Evolutionary conservation across 2,113 vertebrate species (phyloP), one percentile per base, ranked within the genome.

Genomic region (Crotalus viridis): DNA sequence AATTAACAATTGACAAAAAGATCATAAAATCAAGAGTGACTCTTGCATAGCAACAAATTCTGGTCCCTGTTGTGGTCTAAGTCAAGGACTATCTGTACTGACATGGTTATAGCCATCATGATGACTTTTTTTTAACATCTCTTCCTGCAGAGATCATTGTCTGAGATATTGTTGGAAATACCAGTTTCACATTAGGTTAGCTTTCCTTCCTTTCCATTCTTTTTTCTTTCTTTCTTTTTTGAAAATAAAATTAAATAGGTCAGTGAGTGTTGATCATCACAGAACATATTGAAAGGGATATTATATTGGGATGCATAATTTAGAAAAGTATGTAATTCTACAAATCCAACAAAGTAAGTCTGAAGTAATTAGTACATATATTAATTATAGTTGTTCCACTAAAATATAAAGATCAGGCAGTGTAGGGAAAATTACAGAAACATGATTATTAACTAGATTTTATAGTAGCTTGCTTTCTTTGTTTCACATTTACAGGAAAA

Each of bases 341-440:
- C 39, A 92, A 51, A 43, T 91, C 92, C 94, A 95, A 92, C 92
- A 92, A 87, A 52, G 6, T 39, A 46, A 52, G 19, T 81, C 46
- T 85, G 93, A 59, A 91, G 56, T 86, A 93, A 85, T 85, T 24
- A 57, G 10, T 55, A 59, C 93, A 89, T 81, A 88, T 88, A 0
- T 0, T 94, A 96, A 91, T 33, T 92, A 54, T 61, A 95, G 88
- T 85, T 0, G 0, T 93, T 96, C 89, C 51, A 93, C 89, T 61
- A 93, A 94, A 91, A 95, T 93, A 95, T 95, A 95, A 59, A 90
- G 24, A 22, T 88, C 85, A 91, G 90, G 91, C 59, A 89, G 93
- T 59, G 92, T 55, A 93, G 90, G 94, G 91, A 24, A 39, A 28
- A 93, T 46, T 89, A 93, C 87, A 93, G 56, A 89, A 87, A 94